Percentiles rank a stretch among this genome's conserved stretches.
phyloP scores from a whole-genome alignment of 1,140 invertebrate genomes.

The Plutomurus gul region DNA sequence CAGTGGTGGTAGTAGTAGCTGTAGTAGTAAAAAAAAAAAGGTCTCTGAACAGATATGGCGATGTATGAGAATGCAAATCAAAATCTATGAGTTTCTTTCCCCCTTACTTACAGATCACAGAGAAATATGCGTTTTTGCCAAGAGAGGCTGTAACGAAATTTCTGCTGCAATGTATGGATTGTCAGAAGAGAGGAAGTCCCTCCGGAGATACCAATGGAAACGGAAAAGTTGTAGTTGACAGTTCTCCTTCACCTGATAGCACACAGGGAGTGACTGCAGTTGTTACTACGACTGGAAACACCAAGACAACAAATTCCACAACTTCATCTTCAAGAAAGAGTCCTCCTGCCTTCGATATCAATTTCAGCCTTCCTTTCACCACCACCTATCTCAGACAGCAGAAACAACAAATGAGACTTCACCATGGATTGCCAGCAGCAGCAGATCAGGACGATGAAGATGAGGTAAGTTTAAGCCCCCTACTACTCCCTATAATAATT shows the following conservation, averaged over 20 bases:
- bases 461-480: constrained; percentile 23
- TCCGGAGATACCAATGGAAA: constrained; percentile 52
- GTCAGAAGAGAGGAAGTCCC: constrained; percentile 82
- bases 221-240: constrained; percentile 39
- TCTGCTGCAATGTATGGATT: constrained; percentile 89
- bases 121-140: constrained; percentile 92
- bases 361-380: constrained; percentile 82
- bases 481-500: constrained; percentile 1
- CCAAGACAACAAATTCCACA: constrained; percentile 5
- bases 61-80: neutral
- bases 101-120: constrained; percentile 78
- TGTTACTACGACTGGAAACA: constrained; percentile 36
- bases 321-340: neutral
- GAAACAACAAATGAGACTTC: constrained; percentile 24
- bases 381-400: constrained; percentile 79
- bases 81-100: constrained; percentile 13
- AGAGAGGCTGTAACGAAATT: constrained; percentile 93
- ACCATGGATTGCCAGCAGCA: constrained; percentile 10
- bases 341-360: constrained; percentile 62
- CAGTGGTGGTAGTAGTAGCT: no score
- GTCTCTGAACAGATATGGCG: neutral
- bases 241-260: constrained; percentile 42
- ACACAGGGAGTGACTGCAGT: neutral
- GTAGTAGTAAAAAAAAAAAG: no score
- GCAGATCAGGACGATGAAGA: constrained; percentile 35